Percentiles rank a stretch among this genome's conserved stretches.
Conservation (phyloP, 2,797 vertebrate species). For the Brachymystax lenok region DNA sequence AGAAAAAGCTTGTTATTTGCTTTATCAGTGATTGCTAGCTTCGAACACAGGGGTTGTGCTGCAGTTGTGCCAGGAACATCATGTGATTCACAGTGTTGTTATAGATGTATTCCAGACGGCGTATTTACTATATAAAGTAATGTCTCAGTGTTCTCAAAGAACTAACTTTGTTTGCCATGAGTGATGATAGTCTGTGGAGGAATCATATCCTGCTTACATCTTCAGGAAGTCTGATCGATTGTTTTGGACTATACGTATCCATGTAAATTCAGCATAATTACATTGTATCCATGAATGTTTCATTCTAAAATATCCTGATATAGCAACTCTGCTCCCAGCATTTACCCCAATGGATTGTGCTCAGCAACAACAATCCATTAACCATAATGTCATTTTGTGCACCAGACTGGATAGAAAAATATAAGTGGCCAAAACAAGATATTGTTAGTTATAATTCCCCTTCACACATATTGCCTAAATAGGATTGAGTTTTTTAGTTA, state of each 20-base stretch:
- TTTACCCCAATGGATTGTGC: background rate
- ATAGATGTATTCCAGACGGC: no score
- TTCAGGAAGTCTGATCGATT: no score
- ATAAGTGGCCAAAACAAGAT: background rate
- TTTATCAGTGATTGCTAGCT: background rate
- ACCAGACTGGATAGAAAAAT: background rate
- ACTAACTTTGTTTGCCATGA: no score
- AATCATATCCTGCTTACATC: no score
- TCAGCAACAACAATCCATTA: background rate
- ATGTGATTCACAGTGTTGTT: no score
- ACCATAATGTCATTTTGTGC: background rate
- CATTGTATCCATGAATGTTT: background rate
- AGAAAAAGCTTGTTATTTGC: background rate
- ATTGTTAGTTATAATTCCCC: background rate
- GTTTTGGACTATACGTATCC: background rate
- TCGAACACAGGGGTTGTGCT: background rate
- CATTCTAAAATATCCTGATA: background rate
- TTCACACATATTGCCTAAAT: background rate
- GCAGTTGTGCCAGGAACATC: background rate
- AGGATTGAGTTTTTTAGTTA: no score
- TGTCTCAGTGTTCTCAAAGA: no score
- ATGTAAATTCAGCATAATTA: background rate
- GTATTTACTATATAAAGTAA: no score
- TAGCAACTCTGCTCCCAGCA: background rate
- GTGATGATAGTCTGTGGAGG: no score